Conservation (phyloP, 2,888 invertebrate genomes). For the Nephrotoma flavescens region DNA sequence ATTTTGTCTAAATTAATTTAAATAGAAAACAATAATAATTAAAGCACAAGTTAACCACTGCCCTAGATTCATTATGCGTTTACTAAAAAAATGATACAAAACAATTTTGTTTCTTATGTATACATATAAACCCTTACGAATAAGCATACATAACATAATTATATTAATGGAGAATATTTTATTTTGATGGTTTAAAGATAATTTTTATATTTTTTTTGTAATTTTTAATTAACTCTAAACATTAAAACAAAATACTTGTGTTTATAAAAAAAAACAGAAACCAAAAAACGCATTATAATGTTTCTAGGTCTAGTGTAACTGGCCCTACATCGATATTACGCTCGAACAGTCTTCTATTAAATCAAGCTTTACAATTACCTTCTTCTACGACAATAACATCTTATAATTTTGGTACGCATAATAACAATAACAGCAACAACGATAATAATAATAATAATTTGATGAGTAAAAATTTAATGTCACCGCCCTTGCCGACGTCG, state of each 20-base stretch:
- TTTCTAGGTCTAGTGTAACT: conserved; percentile 33
- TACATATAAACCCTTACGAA: not conserved
- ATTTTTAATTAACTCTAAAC: not conserved
- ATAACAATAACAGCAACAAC: not conserved
- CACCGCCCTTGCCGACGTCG: not conserved
- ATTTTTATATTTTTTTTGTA: not conserved
- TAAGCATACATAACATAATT: not conserved
- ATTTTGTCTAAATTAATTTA: not conserved
- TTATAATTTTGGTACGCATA: not conserved
- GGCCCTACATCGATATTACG: conserved; percentile 25
- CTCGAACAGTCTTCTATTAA: conserved; percentile 12
- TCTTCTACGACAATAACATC: not conserved
- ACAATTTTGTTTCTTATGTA: conserved; percentile 3
- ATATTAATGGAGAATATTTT: not conserved
- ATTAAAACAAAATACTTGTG: not conserved
- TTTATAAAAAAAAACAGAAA: conserved; percentile 12
- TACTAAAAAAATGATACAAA: conserved; percentile 6
- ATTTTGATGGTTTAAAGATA: not conserved
- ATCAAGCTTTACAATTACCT: not conserved
- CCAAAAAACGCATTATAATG: conserved; percentile 29
- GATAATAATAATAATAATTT: not conserved
- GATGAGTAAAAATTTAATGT: not conserved
- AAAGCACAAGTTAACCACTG: conserved; percentile 11
- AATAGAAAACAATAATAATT: not conserved
- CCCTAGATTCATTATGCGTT: conserved; percentile 17